These are phyloP conservation scores for Avahi laniger DNA, from an alignment of 2,797 vertebrate species.

Conservation along the genomic window DNA sequence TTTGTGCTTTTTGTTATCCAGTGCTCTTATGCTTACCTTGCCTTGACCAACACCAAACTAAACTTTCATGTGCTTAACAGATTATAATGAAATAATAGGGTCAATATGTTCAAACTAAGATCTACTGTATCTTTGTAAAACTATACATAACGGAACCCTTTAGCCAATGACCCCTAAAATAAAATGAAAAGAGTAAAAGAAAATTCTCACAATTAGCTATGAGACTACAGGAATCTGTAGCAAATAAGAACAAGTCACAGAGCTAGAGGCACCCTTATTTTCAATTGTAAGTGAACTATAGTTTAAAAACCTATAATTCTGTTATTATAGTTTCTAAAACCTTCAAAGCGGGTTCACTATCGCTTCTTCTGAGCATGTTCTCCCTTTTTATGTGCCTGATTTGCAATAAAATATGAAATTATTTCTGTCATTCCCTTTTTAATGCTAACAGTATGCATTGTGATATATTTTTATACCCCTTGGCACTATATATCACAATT, in stretches of 20 bases:
- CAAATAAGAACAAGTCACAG: not conserved
- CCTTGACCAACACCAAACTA: not conserved
- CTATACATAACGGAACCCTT: not conserved
- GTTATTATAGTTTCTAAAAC: not conserved
- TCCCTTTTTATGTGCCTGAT: not conserved
- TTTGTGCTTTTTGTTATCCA: not conserved
- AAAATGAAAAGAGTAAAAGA: not conserved
- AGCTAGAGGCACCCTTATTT: not conserved
- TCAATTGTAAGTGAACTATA: not conserved
- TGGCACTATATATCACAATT: not conserved
- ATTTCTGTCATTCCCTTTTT: not conserved
- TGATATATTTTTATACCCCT: not conserved
- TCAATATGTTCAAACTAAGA: not conserved
- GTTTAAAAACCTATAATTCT: not conserved
- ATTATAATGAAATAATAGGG: not conserved
- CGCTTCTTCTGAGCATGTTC: not conserved
- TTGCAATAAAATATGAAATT: not conserved
- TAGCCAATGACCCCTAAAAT: not conserved
- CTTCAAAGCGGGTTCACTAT: not conserved
- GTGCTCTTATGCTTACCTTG: not conserved
- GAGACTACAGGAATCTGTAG: not conserved
- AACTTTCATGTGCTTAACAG: not conserved
- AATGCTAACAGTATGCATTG: not conserved
- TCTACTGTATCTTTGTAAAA: not conserved
- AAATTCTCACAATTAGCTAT: not conserved